Evolutionary conservation across 1,140 invertebrate genomes (phyloP), one percentile per base, ranked within the genome.

Genomic region (Nixonia krombeini): DNA sequence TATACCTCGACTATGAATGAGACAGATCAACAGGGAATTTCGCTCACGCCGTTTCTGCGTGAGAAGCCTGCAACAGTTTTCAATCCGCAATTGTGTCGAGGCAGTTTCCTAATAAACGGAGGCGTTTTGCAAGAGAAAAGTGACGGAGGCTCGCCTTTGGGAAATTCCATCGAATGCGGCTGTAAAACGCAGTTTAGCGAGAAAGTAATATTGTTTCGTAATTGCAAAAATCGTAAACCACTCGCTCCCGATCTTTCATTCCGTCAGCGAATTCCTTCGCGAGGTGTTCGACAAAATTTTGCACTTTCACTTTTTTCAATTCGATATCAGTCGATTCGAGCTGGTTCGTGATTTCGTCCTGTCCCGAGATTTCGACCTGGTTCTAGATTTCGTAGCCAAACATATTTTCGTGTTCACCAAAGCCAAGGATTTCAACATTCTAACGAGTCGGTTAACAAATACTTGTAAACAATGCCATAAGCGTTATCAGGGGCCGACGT

Each of bases 391-490:
- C n/a, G n/a, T n/a, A n/a, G n/a, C n/a, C n/a, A n/a, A n/a, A n/a
- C n/a, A n/a, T n/a, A n/a, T n/a, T n/a, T n/a, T n/a, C n/a, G n/a
- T 26, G 25, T 26, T n/a, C 9, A n/a, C 29, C 29, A n/a, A 31
- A 31, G 3, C 37, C 74, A 76, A 76, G 72, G 67, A 73, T 74
- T 73, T 73, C 67, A 55, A 76, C 70, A 71, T 76, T 76, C 67
- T 71, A 72, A 45, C 56, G 29, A 4, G 29, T 26, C 56, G 25
- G 45, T 61, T 58, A 68, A n/a, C n/a, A n/a, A n/a, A n/a, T n/a
- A n/a, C n/a, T n/a, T n/a, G n/a, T 69, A 69, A 73, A 66, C 40
- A 31, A 59, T 61, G 38, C 49, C 37, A 40, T 50, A 4, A 26
- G 15, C 38, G 53, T 66, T 72, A 73, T 75, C 71, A 41, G n/a